These are phyloP conservation scores for Loriculus beryllinus DNA, from an alignment of 2,797 vertebrate genomes.

Conservation along the genomic window DNA sequence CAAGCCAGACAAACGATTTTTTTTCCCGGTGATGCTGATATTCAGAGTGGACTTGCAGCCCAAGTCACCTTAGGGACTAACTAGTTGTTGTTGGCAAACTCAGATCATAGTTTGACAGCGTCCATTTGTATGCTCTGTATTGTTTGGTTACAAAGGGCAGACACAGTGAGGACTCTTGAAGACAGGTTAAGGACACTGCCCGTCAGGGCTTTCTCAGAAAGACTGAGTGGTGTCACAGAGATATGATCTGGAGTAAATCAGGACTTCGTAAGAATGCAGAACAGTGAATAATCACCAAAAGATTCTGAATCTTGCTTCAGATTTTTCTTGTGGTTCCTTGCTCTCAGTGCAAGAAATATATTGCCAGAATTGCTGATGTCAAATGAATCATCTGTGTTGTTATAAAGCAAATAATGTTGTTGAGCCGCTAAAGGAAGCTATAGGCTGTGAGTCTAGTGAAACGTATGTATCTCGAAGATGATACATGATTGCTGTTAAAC, in stretches of 20 bases:
- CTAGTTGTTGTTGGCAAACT: background rate
- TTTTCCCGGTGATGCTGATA: background rate
- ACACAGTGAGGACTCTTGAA: rapidly evolving
- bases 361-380: background rate
- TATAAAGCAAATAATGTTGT: background rate
- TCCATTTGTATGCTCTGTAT: background rate
- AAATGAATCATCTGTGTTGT: constrained; percentile 23
- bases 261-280: background rate
- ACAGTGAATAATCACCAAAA: background rate
- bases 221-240: background rate
- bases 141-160: background rate
- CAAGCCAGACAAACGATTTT: background rate
- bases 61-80: background rate
- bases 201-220: background rate
- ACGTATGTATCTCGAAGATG: background rate
- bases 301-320: background rate
- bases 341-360: background rate
- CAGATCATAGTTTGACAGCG: background rate
- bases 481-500: constrained; percentile 36
- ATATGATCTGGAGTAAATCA: background rate
- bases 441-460: background rate
- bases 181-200: background rate
- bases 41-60: background rate
- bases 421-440: constrained; percentile 9
- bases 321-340: background rate